Evolutionary conservation across 2,888 invertebrate genomes (phyloP).

Genomic region (Acleris sparsana): DNA sequence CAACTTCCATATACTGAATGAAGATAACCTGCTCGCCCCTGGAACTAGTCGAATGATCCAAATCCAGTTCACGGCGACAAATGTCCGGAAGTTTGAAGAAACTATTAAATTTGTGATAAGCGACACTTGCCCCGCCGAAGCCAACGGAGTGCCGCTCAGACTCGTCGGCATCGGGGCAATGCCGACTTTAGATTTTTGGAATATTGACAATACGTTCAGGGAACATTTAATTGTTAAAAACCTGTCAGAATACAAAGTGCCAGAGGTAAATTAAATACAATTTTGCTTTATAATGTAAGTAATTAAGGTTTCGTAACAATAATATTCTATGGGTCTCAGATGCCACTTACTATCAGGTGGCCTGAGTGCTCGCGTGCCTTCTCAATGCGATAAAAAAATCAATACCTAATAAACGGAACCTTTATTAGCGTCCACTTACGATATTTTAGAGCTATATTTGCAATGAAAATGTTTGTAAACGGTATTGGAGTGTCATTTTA

Average conservation of each 20-base stretch:
- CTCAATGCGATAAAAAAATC: too few relatives aligned
- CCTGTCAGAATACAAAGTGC: conserved; percentile 76
- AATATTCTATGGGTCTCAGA: too few relatives aligned
- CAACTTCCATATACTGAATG: conserved; percentile 71
- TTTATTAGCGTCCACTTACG: too few relatives aligned
- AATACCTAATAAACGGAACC: too few relatives aligned
- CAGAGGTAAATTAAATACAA: conserved; percentile 59
- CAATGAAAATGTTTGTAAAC: too few relatives aligned
- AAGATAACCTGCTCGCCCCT: conserved; percentile 74
- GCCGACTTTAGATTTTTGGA: conserved; percentile 82
- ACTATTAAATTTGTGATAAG: conserved; percentile 73
- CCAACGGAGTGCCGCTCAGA: conserved; percentile 72
- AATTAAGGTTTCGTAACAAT: too few relatives aligned
- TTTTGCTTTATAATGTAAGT: not conserved
- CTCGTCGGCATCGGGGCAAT: conserved; percentile 82
- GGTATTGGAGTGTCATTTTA: too few relatives aligned
- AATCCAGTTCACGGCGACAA: conserved; percentile 69
- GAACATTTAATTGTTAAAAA: conserved; percentile 83
- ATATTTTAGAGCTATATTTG: too few relatives aligned
- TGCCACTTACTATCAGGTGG: too few relatives aligned
- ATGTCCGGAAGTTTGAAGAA: conserved; percentile 66
- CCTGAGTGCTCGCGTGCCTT: too few relatives aligned
- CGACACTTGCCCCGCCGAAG: conserved; percentile 78
- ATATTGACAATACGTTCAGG: conserved; percentile 83
- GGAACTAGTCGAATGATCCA: conserved; percentile 70